Evolutionary conservation across 2,888 invertebrate species (phyloP).

Genomic region (Cephonodes hylas): DNA sequence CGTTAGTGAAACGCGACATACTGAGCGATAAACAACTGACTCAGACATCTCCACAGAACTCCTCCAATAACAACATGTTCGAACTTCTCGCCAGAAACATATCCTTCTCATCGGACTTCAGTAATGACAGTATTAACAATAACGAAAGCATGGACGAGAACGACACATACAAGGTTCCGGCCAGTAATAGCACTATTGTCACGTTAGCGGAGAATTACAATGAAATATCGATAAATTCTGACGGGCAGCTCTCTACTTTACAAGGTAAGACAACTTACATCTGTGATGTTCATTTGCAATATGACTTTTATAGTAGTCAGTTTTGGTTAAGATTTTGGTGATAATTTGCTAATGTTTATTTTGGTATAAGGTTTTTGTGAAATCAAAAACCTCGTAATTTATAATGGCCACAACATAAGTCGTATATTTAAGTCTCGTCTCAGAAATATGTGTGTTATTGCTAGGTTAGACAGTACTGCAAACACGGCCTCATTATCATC

Average conservation of each 20-base stretch:
- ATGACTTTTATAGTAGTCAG: no score
- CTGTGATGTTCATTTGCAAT: no score
- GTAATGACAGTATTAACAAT: slow-evolving; percentile 76
- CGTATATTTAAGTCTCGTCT: no score
- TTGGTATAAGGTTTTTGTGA: no score
- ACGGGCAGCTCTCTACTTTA: slow-evolving; percentile 71
- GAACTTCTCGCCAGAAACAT: slow-evolving; percentile 72
- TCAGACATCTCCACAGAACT: slow-evolving; percentile 35
- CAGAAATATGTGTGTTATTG: no score
- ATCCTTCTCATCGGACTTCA: slow-evolving; percentile 75
- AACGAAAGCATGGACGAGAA: slow-evolving; percentile 60
- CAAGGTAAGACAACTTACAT: slow-evolving; percentile 54
- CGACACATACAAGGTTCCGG: slow-evolving; percentile 75
- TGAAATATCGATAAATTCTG: slow-evolving; percentile 72
- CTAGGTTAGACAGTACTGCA: no score
- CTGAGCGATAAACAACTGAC: slow-evolving; percentile 55
- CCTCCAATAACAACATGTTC: slow-evolving; percentile 63
- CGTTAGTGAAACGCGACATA: slow-evolving; percentile 71
- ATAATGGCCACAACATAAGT: no score
- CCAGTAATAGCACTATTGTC: slow-evolving; percentile 57
- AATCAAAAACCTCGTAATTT: no score
- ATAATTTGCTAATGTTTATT: no score
- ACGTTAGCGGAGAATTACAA: slow-evolving; percentile 71
- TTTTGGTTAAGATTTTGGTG: no score
- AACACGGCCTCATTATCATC: no score